phyloP scores from a whole-genome alignment of 2,888 invertebrate genomes.

The Acrobasis repandana region DNA sequence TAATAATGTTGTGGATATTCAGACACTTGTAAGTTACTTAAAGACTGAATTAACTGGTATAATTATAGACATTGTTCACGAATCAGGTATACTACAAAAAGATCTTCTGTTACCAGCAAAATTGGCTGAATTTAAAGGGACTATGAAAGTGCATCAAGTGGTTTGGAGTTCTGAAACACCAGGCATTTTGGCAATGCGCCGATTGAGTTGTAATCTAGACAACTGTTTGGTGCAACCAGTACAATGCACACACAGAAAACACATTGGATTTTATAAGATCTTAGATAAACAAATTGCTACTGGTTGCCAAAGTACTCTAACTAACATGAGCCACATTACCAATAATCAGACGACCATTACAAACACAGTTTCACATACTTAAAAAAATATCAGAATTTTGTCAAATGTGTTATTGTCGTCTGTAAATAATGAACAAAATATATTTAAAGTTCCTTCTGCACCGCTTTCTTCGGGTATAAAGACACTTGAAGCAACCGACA shows the following conservation, averaged over 20 bases:
- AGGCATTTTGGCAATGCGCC: not conserved
- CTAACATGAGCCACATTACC: too few species aligned
- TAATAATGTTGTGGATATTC: conserved; percentile 1
- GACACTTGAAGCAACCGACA: not conserved
- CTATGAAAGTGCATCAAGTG: conserved; percentile 13
- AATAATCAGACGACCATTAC: too few species aligned
- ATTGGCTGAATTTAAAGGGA: not conserved
- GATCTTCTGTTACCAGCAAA: not conserved
- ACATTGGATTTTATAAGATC: conserved; percentile 7
- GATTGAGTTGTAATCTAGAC: conserved; percentile 1
- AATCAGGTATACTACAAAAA: not conserved
- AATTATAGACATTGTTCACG: not conserved
- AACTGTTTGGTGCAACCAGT: not conserved
- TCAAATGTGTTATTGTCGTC: too few species aligned
- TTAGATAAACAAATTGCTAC: too few species aligned
- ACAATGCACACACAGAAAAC: not conserved
- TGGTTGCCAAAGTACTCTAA: too few species aligned
- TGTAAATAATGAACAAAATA: too few species aligned
- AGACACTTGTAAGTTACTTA: not conserved
- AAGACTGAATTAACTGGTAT: not conserved
- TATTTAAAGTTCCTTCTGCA: too few species aligned
- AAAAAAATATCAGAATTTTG: too few species aligned
- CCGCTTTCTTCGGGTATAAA: too few species aligned
- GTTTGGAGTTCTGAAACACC: conserved; percentile 8
- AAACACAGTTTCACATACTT: too few species aligned